A percentile compares a stretch with the other conserved stretches of the same genome.
These are phyloP conservation scores for Brotogeris chrysoptera DNA, from an alignment of 2,797 vertebrate genomes.

Conservation along the genomic window DNA sequence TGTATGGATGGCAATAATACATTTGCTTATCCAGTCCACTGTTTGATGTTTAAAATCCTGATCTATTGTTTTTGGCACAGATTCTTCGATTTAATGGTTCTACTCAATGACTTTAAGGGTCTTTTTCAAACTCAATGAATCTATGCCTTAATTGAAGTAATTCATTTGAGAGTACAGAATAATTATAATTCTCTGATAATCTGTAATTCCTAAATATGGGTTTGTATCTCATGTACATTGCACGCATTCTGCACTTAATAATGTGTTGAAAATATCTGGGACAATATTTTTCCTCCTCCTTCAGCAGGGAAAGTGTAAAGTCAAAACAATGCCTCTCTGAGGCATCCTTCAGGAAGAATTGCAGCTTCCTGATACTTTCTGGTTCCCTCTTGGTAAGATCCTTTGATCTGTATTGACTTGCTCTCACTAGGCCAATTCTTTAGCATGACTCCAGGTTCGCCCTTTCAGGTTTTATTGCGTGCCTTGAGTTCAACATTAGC, in stretches of 20 bases:
- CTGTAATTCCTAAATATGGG: neutral
- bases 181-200: neutral
- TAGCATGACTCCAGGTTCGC: neutral
- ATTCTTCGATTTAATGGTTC: neutral
- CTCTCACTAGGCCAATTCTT: neutral
- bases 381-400: neutral
- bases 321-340: neutral
- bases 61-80: neutral
- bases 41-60: neutral
- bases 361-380: neutral
- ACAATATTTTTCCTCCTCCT: neutral
- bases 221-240: neutral
- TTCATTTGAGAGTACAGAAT: neutral
- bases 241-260: neutral
- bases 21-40: neutral
- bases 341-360: neutral
- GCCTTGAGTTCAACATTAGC: rapidly evolving
- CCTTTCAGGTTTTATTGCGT: neutral
- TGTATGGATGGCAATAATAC: neutral
- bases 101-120: neutral
- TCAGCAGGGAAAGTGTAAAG: neutral
- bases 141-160: neutral
- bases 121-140: neutral
- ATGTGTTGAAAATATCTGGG: neutral
- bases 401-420: rapidly evolving